These are phyloP conservation scores for Molanna angustata DNA, from an alignment of 2,888 invertebrate species.

Conservation along the genomic window DNA sequence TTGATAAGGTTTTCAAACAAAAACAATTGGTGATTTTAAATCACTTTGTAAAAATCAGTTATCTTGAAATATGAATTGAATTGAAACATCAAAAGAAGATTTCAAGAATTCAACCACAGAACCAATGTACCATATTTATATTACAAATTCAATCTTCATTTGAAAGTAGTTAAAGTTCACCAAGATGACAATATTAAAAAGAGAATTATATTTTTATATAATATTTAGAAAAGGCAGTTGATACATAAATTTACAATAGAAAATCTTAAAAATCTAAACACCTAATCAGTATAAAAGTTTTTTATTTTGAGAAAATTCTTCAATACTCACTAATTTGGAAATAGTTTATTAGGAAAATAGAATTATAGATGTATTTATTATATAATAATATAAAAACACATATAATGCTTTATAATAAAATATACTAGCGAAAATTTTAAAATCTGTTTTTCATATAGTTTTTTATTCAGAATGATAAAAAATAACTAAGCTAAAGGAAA, in stretches of 20 bases:
- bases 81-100: too few species aligned
- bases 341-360: constrained; percentile 13
- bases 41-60: too few species aligned
- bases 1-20: too few species aligned
- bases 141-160: too few species aligned
- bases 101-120: too few species aligned
- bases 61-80: too few species aligned
- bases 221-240: constrained; percentile 33
- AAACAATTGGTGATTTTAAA: too few species aligned
- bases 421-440: not conserved
- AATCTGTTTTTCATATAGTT: not conserved
- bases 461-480: not conserved
- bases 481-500: not conserved
- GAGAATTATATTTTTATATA: constrained; percentile 31
- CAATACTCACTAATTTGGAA: constrained; percentile 4
- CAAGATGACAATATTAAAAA: too few species aligned
- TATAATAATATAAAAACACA: constrained; percentile 12
- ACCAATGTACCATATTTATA: too few species aligned
- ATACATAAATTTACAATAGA: constrained; percentile 27
- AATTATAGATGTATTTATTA: constrained; percentile 9
- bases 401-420: constrained; percentile 1
- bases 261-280: constrained; percentile 19
- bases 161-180: too few species aligned
- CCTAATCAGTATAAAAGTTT: constrained; percentile 16
- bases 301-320: constrained; percentile 7